Conservation (phyloP, 2,888 invertebrate species). For the Aporophyla lueneburgensis region DNA sequence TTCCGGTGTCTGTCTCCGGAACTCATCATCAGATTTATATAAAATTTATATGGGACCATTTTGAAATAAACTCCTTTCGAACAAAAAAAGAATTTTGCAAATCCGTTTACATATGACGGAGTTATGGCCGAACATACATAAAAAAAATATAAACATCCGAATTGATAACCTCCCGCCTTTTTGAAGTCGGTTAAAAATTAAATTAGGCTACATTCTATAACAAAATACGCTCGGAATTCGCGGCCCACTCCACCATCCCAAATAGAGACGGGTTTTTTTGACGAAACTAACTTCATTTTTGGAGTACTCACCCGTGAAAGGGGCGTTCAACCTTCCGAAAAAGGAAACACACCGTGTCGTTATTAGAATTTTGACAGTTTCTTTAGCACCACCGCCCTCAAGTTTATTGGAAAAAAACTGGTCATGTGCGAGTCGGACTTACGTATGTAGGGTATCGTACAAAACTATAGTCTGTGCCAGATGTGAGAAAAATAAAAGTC, state of each 20-base stretch:
- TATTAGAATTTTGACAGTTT: conserved; percentile 67
- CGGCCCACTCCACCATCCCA: conserved; percentile 30
- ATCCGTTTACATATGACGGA: too few relatives aligned
- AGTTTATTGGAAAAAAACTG: conserved; percentile 58
- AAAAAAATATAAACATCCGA: too few relatives aligned
- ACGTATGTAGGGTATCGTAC: not conserved
- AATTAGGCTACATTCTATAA: conserved; percentile 25
- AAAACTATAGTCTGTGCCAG: too few relatives aligned
- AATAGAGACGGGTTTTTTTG: conserved; percentile 44
- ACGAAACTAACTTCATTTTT: conserved; percentile 66
- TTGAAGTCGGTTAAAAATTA: too few relatives aligned
- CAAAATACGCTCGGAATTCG: conserved; percentile 24
- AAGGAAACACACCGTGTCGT: conserved; percentile 57
- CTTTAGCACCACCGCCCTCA: conserved; percentile 36
- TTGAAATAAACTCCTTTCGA: too few relatives aligned
- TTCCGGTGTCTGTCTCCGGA: too few relatives aligned
- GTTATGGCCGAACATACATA: too few relatives aligned
- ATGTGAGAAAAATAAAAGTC: too few relatives aligned
- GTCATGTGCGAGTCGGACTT: not conserved
- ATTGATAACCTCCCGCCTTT: too few relatives aligned
- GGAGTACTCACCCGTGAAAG: conserved; percentile 59
- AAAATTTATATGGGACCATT: too few relatives aligned
- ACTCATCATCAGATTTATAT: too few relatives aligned
- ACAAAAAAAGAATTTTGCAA: too few relatives aligned
- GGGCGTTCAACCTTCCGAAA: conserved; percentile 51